Evolutionary conservation across 1,140 invertebrate genomes (phyloP).

Genomic region (Tyrophagus putrescentiae): DNA sequence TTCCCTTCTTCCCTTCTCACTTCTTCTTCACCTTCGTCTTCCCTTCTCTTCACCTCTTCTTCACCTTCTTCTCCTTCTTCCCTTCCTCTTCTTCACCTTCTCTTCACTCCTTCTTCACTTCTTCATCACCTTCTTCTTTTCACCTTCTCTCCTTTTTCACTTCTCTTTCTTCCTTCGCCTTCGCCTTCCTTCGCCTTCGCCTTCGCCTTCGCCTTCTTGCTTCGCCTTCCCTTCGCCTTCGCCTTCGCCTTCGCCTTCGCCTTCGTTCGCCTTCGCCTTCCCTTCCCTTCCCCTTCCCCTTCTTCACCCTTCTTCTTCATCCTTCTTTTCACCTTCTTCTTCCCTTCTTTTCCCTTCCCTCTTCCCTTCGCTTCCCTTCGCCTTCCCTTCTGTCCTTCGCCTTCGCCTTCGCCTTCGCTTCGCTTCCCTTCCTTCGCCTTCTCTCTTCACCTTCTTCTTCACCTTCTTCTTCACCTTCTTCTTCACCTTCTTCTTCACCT

Average conservation of each 20-base stretch:
- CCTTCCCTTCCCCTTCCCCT: slow-evolving; percentile 11
- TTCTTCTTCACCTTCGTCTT: no score
- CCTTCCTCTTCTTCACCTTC: no score
- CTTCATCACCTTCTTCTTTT: neutral
- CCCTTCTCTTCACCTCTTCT: no score
- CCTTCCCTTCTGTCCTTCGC: neutral
- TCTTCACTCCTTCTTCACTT: neutral
- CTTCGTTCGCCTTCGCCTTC: neutral
- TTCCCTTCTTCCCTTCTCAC: no score
- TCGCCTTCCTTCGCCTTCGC: slow-evolving; percentile 6
- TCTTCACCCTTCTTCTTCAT: no score
- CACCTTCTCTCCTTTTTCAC: neutral
- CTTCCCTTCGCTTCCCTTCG: slow-evolving; percentile 3
- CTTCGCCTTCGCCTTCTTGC: neutral
- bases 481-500: slow-evolving; percentile 23
- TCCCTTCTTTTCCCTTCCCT: slow-evolving; percentile 13
- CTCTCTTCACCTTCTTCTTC: slow-evolving; percentile 10
- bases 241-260: slow-evolving; percentile 8
- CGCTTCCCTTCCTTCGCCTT: slow-evolving; percentile 17
- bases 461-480: slow-evolving; percentile 13
- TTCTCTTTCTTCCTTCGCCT: neutral
- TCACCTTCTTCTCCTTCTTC: no score
- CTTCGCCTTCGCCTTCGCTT: neutral
- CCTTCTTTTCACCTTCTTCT: slow-evolving; percentile 20
- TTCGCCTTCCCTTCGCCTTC: slow-evolving; percentile 13